Evolutionary conservation across 2,888 invertebrate species (phyloP).

Genomic region (Xanthia icteritia): DNA sequence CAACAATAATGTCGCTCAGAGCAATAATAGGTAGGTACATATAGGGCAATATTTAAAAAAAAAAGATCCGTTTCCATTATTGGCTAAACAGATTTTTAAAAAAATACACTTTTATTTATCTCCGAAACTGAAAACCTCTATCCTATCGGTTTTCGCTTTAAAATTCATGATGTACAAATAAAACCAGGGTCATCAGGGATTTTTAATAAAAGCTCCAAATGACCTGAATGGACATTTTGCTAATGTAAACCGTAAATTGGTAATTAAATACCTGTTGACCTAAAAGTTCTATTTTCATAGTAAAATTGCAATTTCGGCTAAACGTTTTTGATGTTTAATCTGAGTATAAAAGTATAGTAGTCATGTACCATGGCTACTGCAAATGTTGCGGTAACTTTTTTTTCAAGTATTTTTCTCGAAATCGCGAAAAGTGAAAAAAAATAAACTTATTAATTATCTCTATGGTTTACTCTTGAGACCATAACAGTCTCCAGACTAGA

Average conservation of each 20-base stretch:
- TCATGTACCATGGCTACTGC: background rate
- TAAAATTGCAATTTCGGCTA: background rate
- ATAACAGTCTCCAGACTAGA: background rate
- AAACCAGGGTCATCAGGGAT: conserved; percentile 12
- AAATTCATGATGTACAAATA: background rate
- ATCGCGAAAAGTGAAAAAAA: background rate
- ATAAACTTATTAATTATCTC: conserved; percentile 13
- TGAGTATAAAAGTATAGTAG: too few species aligned
- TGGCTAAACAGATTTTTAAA: too few species aligned
- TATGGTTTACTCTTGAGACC: conserved; percentile 4
- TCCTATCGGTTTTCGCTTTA: too few species aligned
- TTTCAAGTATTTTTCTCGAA: background rate
- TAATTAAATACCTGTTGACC: conserved; percentile 34
- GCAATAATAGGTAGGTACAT: too few species aligned
- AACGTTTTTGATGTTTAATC: background rate
- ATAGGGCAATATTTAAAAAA: too few species aligned
- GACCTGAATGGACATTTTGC: conserved; percentile 19
- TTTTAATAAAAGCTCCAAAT: conserved; percentile 24
- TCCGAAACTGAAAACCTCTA: too few species aligned
- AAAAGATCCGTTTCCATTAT: too few species aligned
- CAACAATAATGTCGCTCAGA: too few species aligned
- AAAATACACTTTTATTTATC: background rate
- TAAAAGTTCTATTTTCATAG: background rate
- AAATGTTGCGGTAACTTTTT: background rate
- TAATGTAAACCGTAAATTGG: conserved; percentile 24